Conservation (phyloP, 2,797 vertebrate genomes). For the Myotis planiceps region DNA sequence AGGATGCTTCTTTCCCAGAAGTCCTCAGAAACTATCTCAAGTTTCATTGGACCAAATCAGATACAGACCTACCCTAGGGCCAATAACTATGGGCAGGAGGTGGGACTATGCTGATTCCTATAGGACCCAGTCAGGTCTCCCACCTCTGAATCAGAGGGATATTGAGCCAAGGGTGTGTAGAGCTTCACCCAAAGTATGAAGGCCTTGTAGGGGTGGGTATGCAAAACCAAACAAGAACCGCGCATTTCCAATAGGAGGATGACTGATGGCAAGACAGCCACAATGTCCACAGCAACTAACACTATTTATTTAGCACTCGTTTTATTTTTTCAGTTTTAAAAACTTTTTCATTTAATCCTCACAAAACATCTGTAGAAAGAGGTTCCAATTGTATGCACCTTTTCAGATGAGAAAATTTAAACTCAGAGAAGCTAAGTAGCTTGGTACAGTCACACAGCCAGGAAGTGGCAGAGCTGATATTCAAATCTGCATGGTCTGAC, state of each 20-base stretch:
- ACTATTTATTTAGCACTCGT: not conserved
- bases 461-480: not conserved
- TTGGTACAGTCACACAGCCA: not conserved
- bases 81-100: not conserved
- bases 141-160: not conserved
- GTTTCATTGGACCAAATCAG: not conserved
- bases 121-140: not conserved
- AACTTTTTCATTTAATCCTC: not conserved
- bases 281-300: not conserved
- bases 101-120: not conserved
- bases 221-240: not conserved
- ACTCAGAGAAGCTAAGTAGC: not conserved
- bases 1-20: not conserved
- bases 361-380: not conserved
- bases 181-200: not conserved
- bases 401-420: slow-evolving; percentile 1
- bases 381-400: not conserved
- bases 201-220: not conserved
- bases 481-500: not conserved
- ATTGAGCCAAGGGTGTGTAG: not conserved
- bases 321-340: not conserved
- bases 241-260: not conserved
- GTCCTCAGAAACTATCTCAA: not conserved
- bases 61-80: not conserved
- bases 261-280: not conserved